Evolutionary conservation across 1,140 invertebrate species (phyloP), one percentile per base, ranked within the genome.

Genomic region (Solenopsis invicta): DNA sequence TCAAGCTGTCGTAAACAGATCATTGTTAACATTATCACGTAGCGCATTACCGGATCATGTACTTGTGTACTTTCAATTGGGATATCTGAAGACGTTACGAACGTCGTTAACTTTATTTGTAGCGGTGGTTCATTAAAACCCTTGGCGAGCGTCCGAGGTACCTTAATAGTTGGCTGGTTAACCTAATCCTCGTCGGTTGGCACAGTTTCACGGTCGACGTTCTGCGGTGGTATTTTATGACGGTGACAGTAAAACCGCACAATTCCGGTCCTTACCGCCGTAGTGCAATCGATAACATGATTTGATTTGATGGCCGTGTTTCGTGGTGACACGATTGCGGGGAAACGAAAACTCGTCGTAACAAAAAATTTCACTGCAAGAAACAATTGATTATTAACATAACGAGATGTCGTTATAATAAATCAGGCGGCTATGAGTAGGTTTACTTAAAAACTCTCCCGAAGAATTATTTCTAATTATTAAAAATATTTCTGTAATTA

Each of bases 191-290:
- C 61, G 62, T 78, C 37, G 74, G 37, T 66, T 78, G 82, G 59
- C 82, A 64, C 59, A 85, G 82, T 85, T 85, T 85, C 74, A 78
- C 74, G 82, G 82, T 66, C 82, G 74, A 50, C 48, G 75, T 77
- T 61, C 76, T 37, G 59, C 48, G 82, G n/a, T 66, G 52, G 48
- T 81, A 81, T 85, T 85, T 85, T 85, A 85, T 56, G 74, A 78
- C 48, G 48, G 62, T 62, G 71, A 76, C 71, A 76, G 81, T 85
- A 85, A 85, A 75, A 78, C 74, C 82, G 48, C 82, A 78, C 52
- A 72, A 85, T 85, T 85, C 59, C 72, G 56, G 34, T 21, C 13
- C 59, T 85, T 85, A 45, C 34, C 61, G 48, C n/a, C 45, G 24
- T 67, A 41, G 16, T 52, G 21, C 59, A 76, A 78, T 78, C 45